Evolutionary conservation across 2,888 invertebrate genomes (phyloP).

Genomic region (Mimas tiliae): DNA sequence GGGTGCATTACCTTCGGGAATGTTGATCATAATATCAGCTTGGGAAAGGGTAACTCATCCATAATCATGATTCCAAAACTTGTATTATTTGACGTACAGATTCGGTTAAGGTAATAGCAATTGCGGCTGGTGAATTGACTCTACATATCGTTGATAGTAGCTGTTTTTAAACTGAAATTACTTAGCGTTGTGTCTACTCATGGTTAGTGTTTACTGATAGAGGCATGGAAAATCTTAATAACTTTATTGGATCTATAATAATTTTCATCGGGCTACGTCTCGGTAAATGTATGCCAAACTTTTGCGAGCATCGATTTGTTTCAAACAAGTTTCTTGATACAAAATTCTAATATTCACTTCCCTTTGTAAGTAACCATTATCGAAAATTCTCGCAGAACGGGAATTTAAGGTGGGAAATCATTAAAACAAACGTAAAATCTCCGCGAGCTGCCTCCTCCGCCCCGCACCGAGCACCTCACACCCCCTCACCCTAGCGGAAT

Average conservation of each 20-base stretch:
- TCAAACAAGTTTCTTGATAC: background rate
- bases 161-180: background rate
- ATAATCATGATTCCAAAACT: too few relatives aligned
- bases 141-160: background rate
- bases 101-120: too few relatives aligned
- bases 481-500: conserved; percentile 30
- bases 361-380: conserved; percentile 13
- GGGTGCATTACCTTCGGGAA: too few relatives aligned
- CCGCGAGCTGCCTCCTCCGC: background rate
- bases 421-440: conserved; percentile 24
- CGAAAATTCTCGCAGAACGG: conserved; percentile 2
- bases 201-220: too few relatives aligned
- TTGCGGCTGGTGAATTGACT: background rate
- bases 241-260: too few relatives aligned
- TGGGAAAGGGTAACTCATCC: too few relatives aligned
- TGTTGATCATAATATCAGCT: too few relatives aligned
- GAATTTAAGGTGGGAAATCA: conserved; percentile 22
- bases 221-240: background rate
- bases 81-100: too few relatives aligned
- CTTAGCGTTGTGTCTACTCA: background rate
- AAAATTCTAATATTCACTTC: conserved; percentile 1
- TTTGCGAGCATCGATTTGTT: background rate
- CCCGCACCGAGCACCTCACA: background rate
- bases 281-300: background rate
- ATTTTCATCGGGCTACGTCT: too few relatives aligned